A percentile compares a stretch with the other conserved stretches of the same genome.
Evolutionary conservation across 2,113 vertebrate genomes (phyloP).

Genomic region (Ceratotherium simum): DNA sequence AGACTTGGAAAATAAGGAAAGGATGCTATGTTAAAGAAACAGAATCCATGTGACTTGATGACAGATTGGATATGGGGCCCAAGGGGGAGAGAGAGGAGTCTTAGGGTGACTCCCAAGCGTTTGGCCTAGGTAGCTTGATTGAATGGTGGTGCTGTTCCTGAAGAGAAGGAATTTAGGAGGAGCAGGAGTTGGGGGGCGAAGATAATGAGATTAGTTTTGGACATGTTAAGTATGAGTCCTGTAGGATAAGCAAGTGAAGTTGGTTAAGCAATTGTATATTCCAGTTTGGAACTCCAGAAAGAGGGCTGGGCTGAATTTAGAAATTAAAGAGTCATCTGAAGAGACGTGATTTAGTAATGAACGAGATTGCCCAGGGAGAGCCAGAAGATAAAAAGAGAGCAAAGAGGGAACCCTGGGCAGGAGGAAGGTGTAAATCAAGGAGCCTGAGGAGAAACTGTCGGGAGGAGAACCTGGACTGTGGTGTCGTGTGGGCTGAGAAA

Average conservation of each 20-base stretch:
- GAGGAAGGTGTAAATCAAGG: not conserved
- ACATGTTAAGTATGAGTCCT: not conserved
- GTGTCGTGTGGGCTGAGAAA: not conserved
- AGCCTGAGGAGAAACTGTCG: not conserved
- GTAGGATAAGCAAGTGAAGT: not conserved
- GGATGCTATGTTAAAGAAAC: not conserved
- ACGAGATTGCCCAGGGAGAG: not conserved
- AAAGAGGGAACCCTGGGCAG: not conserved
- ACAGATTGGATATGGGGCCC: not conserved
- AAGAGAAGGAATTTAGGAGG: not conserved
- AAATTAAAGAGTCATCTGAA: not conserved
- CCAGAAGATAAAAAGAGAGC: not conserved
- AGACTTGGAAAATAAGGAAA: not conserved
- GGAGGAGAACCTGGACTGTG: not conserved
- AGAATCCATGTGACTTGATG: not conserved
- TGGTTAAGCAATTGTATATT: not conserved
- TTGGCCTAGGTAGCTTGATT: not conserved
- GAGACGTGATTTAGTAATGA: not conserved
- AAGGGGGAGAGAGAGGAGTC: not conserved
- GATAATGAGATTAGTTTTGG: not conserved
- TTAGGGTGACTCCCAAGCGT: not conserved
- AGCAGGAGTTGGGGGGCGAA: not conserved
- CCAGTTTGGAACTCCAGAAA: not conserved
- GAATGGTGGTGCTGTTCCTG: not conserved
- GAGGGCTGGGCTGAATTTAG: not conserved